A percentile compares a stretch with the other conserved stretches of the same genome.
Evolutionary conservation across 2,113 vertebrate species (phyloP).

Genomic region (Irena cyanogastra): DNA sequence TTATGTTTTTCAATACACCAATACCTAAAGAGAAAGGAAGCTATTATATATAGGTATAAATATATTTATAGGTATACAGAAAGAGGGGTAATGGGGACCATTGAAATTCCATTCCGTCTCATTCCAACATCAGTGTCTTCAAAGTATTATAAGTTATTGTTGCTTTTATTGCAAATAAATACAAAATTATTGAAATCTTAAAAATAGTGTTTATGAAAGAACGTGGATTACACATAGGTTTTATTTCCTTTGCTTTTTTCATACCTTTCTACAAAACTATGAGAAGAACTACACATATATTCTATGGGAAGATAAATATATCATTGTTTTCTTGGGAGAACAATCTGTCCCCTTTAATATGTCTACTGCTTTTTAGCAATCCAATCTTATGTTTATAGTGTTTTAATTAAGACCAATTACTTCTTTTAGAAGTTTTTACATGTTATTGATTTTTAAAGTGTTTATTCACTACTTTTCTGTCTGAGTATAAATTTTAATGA

Average conservation of each 20-base stretch:
- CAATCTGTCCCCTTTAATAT: not conserved
- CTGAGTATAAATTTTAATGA: not conserved
- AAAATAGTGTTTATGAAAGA: not conserved
- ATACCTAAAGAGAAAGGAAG: not conserved
- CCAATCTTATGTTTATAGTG: not conserved
- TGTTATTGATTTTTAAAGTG: not conserved
- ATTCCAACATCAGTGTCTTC: not conserved
- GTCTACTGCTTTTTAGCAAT: not conserved
- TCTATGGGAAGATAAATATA: not conserved
- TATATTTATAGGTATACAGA: not conserved
- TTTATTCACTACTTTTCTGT: not conserved
- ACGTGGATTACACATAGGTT: not conserved
- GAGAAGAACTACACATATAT: not conserved
- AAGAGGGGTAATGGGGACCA: not conserved
- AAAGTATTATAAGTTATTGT: not conserved
- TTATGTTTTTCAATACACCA: not conserved
- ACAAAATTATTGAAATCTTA: not conserved
- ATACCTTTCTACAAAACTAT: not conserved
- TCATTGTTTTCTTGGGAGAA: not conserved
- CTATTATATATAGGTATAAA: no score
- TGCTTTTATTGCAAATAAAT: not conserved
- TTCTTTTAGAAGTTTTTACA: not conserved
- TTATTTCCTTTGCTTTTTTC: not conserved
- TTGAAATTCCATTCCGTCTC: not conserved
- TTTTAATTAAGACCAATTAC: not conserved